Evolutionary conservation across 2,888 invertebrate genomes (phyloP).

Genomic region (Seira musarum): DNA sequence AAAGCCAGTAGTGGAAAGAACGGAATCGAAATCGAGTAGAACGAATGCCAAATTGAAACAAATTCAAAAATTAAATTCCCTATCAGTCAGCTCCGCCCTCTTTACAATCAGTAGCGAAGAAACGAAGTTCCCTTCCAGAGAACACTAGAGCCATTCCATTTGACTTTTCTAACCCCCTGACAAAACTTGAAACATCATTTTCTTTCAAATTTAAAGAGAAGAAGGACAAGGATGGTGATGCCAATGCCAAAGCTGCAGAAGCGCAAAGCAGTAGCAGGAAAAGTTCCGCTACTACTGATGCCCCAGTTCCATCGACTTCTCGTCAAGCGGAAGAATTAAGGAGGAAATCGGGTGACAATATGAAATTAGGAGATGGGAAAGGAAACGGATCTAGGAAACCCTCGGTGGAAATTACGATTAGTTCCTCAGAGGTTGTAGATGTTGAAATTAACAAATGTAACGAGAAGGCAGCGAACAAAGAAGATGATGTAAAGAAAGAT

Average conservation of each 20-base stretch:
- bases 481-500: too few species aligned
- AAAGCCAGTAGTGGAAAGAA: slow-evolving; percentile 14
- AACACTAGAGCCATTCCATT: slow-evolving; percentile 26
- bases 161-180: slow-evolving; percentile 26
- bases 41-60: slow-evolving; percentile 17
- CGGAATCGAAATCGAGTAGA: slow-evolving; percentile 24
- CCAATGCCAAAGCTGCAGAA: slow-evolving; percentile 2
- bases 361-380: too few species aligned
- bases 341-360: too few species aligned
- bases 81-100: slow-evolving; percentile 48
- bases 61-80: slow-evolving; percentile 44
- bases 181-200: slow-evolving; percentile 30
- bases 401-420: too few species aligned
- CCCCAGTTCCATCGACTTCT: too few species aligned
- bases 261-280: neutral
- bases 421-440: too few species aligned
- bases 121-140: slow-evolving; percentile 50
- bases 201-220: neutral
- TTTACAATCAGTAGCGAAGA: slow-evolving; percentile 46
- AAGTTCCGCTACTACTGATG: too few species aligned
- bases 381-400: too few species aligned
- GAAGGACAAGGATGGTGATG: neutral
- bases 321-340: too few species aligned
- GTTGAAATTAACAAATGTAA: too few species aligned
- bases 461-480: too few species aligned